Evolutionary conservation across 2,888 invertebrate species (phyloP).

Genomic region (Megalurothrips usitatus): DNA sequence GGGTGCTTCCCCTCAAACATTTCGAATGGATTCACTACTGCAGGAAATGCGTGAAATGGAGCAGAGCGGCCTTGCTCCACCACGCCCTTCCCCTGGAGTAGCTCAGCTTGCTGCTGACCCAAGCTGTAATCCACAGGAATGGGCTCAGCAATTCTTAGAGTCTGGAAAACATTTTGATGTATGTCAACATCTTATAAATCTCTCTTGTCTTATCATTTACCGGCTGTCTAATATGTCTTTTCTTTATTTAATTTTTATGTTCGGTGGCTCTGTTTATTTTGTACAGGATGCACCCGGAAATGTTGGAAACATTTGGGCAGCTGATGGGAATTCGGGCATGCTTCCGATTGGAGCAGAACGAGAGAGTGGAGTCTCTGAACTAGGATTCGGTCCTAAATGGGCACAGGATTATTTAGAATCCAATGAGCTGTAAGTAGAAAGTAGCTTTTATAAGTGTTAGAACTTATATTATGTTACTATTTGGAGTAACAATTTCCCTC

Average conservation of each 20-base stretch:
- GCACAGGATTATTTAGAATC: constrained; percentile 55
- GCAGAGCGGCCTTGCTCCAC: constrained; percentile 46
- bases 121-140: constrained; percentile 38
- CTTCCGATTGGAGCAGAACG: constrained; percentile 40
- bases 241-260: neutral
- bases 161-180: constrained; percentile 50
- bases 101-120: neutral
- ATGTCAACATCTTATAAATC: constrained; percentile 35
- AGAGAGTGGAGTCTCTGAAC: constrained; percentile 45
- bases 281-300: constrained; percentile 38
- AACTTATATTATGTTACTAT: neutral
- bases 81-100: neutral
- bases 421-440: constrained; percentile 32
- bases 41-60: constrained; percentile 81
- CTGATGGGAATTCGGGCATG: neutral
- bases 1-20: constrained; percentile 62
- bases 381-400: constrained; percentile 56
- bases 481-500: neutral
- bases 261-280: constrained; percentile 38
- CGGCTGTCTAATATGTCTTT: neutral
- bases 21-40: constrained; percentile 81
- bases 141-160: constrained; percentile 55
- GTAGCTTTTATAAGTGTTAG: too few species aligned
- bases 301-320: neutral
- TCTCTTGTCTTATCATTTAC: neutral